These are phyloP conservation scores for Prorops nasuta DNA, from an alignment of 1,140 invertebrate species.

Conservation along the genomic window DNA sequence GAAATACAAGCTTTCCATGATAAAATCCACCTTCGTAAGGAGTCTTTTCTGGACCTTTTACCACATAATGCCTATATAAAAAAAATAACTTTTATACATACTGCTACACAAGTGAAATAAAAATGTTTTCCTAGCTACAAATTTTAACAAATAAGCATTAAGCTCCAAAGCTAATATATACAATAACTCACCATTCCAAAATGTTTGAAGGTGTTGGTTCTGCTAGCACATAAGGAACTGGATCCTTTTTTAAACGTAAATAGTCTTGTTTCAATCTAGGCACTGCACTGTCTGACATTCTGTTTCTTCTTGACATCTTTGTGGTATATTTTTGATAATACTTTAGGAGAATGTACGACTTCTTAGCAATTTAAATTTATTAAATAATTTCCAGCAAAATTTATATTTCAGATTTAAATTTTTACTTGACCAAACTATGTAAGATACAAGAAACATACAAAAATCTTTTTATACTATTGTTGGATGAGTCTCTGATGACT, in stretches of 20 bases:
- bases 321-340: neutral
- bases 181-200: conserved; percentile 82
- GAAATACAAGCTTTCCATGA: conserved; percentile 96
- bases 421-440: neutral
- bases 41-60: conserved; percentile 85
- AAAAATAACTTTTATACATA: neutral
- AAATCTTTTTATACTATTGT: neutral
- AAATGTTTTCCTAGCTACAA: no score
- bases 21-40: conserved; percentile 96
- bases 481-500: neutral
- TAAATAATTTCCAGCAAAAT: neutral
- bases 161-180: no score
- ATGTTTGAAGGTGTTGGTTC: conserved; percentile 94
- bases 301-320: conserved; percentile 45
- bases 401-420: neutral
- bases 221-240: conserved; percentile 92
- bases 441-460: neutral
- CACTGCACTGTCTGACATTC: conserved; percentile 69
- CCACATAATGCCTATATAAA: conserved; percentile 76
- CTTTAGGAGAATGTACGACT: neutral
- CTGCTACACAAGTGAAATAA: no score
- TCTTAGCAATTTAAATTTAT: neutral
- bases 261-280: conserved; percentile 94
- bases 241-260: conserved; percentile 89
- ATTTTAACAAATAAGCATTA: no score